Conservation (phyloP, 2,888 invertebrate species). For the Plagodis dolabraria region DNA sequence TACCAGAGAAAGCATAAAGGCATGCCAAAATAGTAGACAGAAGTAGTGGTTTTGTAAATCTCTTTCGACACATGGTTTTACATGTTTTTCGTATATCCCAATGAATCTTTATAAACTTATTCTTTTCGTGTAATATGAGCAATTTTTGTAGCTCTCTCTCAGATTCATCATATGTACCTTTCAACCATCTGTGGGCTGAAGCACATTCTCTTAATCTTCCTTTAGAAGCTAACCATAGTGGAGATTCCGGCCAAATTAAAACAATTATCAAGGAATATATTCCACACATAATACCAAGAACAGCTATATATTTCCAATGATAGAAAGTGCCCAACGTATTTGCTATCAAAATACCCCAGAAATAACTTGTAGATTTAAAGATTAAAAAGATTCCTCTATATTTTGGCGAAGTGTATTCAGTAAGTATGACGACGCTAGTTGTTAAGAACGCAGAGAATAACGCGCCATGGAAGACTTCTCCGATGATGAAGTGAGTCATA, state of each 20-base stretch:
- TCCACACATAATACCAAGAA: slow-evolving; percentile 35
- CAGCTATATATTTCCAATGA: slow-evolving; percentile 40
- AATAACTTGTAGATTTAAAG: slow-evolving; percentile 43
- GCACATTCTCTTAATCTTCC: slow-evolving; percentile 48
- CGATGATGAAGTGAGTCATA: slow-evolving; percentile 41
- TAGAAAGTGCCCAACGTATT: slow-evolving; percentile 47
- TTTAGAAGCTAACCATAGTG: slow-evolving; percentile 53
- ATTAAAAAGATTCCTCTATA: slow-evolving; percentile 47
- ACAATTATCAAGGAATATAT: slow-evolving; percentile 32
- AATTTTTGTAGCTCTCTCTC: slow-evolving; percentile 38
- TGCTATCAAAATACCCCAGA: slow-evolving; percentile 45
- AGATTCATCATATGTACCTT: slow-evolving; percentile 43
- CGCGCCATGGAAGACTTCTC: slow-evolving; percentile 38
- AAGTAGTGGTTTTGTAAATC: slow-evolving; percentile 48
- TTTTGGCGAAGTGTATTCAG: slow-evolving; percentile 46
- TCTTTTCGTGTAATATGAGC: slow-evolving; percentile 36
- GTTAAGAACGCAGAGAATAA: slow-evolving; percentile 28
- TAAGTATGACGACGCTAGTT: slow-evolving; percentile 35
- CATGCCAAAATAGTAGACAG: slow-evolving; percentile 35
- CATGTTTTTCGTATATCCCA: background rate
- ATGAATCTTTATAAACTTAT: slow-evolving; percentile 3
- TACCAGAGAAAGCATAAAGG: slow-evolving; percentile 46
- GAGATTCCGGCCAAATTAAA: slow-evolving; percentile 47
- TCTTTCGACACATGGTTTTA: slow-evolving; percentile 1
- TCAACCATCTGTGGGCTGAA: slow-evolving; percentile 46